Evolutionary conservation across 2,888 invertebrate species (phyloP), one percentile per base, ranked within the genome.

Genomic region (Amorpha juglandis): DNA sequence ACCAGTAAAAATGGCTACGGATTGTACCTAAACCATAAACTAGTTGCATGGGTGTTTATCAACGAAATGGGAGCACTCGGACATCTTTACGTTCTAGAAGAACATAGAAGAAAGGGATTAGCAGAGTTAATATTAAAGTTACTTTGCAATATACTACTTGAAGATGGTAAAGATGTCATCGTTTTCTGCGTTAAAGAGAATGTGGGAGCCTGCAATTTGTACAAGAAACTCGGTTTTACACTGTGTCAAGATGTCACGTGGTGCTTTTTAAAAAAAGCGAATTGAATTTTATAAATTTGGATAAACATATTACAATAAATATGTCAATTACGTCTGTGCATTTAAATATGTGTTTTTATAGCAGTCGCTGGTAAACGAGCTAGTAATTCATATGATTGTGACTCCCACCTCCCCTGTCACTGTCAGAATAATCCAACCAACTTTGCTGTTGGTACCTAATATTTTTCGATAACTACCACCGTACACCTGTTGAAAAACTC

Each of bases 81-180:
- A 0, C 89, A 90, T 67, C 68, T 89, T 11, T 89, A 80, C 51
- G 88, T 87, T 0, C 16, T 87, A 27, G 81, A 86, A 68, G 71
- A 78, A 1, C 75, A 88, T 2, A 85, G 90, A 68, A 78, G 78
- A 19, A 84, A 83, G 66, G 89, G 89, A 0, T 89, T 86, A 53
- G 89, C 80, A 0, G 82, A 82, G 62, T 52, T 85, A 27, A 68
- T 87, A 0, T 45, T 86, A 0, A 89, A 87, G 70, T 48, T 84
- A 0, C 77, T 85, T 6, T 74, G 79, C 9, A 85, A 90, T 66
- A 69, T 78, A 4, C 63, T 83, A 16, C 69, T 87, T 27, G 64
- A 72, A 21, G 72, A 83, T 35, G 78, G 74, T 0, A 83, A 74
- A 68, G 71, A 80, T 62, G 83, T 85, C 0, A 68, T 78, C 1